Evolutionary conservation across 2,113 vertebrate genomes (phyloP).

Genomic region (Bambusicola thoracicus): DNA sequence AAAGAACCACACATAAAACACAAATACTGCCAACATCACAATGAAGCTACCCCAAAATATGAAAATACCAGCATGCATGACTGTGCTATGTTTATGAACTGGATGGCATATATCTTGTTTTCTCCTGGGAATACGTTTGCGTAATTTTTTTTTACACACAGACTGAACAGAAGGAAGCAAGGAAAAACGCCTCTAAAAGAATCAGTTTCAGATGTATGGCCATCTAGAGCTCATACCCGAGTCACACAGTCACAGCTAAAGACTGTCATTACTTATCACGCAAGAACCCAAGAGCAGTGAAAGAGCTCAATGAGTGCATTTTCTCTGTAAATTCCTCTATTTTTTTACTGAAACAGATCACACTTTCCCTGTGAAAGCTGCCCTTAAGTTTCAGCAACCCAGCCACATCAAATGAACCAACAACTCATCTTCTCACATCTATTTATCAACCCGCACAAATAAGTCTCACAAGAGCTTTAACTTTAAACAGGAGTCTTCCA

Average conservation of each 20-base stretch:
- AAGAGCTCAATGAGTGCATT: not conserved
- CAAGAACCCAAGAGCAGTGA: not conserved
- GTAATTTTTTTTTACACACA: not conserved
- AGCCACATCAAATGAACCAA: too few species aligned
- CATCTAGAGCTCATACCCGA: not conserved
- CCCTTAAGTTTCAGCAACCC: too few species aligned
- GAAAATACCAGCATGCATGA: not conserved
- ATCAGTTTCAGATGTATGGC: not conserved
- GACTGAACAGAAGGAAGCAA: not conserved
- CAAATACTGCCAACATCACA: not conserved
- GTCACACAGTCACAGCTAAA: not conserved
- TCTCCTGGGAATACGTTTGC: not conserved
- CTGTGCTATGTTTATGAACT: not conserved
- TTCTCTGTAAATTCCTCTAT: not conserved
- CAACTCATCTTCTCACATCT: not conserved
- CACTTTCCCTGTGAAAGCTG: not conserved
- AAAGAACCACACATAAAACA: not conserved
- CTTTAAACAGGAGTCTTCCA: not conserved
- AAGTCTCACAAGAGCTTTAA: not conserved
- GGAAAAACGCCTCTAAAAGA: not conserved
- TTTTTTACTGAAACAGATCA: not conserved
- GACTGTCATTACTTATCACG: not conserved
- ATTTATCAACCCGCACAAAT: rapidly evolving
- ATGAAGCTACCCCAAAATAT: not conserved
- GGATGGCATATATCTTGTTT: not conserved